phyloP scores from a whole-genome alignment of 2,113 vertebrate species.

The Hyperoodon ampullatus region DNA sequence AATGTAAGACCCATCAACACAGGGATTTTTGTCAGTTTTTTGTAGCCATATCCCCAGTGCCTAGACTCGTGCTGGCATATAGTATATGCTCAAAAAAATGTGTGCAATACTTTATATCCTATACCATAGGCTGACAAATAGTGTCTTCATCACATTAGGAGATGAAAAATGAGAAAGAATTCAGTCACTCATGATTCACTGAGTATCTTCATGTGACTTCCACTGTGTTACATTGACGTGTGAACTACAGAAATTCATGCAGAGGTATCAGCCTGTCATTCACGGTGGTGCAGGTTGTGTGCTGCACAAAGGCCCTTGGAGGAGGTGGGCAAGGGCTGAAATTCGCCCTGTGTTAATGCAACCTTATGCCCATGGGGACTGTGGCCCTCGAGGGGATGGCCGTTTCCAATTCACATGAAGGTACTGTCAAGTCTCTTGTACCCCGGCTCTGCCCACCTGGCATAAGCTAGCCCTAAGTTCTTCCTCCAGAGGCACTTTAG shows the following conservation, averaged over 20 bases:
- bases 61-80: background rate
- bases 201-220: constrained; percentile 7
- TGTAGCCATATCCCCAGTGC: background rate
- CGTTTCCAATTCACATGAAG: background rate
- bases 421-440: accelerated
- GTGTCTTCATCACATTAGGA: constrained; percentile 13
- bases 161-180: constrained; percentile 44
- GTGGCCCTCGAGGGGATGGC: background rate
- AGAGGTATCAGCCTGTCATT: background rate
- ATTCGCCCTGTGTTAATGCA: background rate
- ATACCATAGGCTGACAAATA: constrained; percentile 20
- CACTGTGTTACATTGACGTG: constrained; percentile 34
- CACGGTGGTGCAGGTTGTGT: background rate
- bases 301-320: background rate
- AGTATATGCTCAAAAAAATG: background rate
- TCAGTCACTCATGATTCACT: background rate
- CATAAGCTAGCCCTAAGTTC: background rate
- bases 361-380: too few species aligned
- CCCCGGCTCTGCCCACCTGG: background rate
- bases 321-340: background rate
- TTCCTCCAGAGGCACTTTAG: background rate
- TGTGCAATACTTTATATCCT: background rate
- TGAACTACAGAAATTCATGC: constrained; percentile 14
- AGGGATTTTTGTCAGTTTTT: background rate
- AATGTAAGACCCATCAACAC: background rate